phyloP scores from a whole-genome alignment of 2,113 vertebrate species.

The Odontophorus gujanensis region DNA sequence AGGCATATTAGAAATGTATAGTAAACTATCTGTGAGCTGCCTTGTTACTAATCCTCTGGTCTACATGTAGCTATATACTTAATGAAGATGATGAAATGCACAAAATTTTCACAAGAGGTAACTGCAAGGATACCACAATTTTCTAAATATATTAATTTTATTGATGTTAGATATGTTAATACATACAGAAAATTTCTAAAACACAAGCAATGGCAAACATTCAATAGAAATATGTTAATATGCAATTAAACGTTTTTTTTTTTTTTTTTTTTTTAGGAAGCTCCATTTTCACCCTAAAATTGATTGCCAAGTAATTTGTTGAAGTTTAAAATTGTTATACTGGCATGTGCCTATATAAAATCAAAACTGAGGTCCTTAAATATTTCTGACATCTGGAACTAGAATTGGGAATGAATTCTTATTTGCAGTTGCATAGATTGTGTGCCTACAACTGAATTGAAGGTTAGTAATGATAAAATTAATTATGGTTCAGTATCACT shows the following conservation, averaged over 20 bases:
- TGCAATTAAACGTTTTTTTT: constrained; percentile 9
- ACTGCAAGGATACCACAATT: constrained; percentile 5
- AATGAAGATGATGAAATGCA: constrained; percentile 14
- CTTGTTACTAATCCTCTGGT: constrained; percentile 24
- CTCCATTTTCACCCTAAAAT: neutral
- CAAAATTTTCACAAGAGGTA: neutral
- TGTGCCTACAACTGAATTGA: neutral
- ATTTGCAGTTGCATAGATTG: neutral
- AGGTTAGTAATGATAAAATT: neutral
- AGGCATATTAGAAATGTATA: neutral
- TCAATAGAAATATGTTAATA: neutral
- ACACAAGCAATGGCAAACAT: neutral
- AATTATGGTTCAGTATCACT: neutral
- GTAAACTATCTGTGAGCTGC: constrained; percentile 1
- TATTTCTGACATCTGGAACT: neutral
- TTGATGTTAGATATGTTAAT: neutral
- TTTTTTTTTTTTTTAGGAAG: constrained; percentile 10
- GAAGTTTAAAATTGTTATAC: neutral
- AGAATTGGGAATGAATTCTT: neutral
- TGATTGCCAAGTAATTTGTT: neutral
- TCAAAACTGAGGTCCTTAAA: neutral
- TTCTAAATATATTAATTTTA: constrained; percentile 15
- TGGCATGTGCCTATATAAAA: neutral
- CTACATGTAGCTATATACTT: neutral
- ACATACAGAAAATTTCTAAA: neutral